Conservation (phyloP, 2,113 vertebrate genomes). For the Porphyrio hochstetteri region DNA sequence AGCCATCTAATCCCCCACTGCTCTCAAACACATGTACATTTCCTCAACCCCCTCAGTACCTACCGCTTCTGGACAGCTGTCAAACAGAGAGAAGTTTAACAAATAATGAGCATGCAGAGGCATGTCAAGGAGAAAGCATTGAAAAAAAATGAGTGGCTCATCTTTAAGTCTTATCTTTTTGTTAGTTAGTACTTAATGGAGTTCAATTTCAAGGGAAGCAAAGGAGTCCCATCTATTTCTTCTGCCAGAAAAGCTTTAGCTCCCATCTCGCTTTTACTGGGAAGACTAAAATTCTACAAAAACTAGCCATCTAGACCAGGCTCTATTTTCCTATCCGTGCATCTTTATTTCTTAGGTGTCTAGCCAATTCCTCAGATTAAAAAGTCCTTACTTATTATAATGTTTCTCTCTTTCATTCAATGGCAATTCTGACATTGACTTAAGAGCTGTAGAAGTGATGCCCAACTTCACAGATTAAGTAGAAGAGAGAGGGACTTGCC, state of each 20-base stretch:
- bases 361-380: background rate
- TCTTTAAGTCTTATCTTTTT: no score
- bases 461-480: background rate
- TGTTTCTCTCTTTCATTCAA: background rate
- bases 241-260: background rate
- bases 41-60: background rate
- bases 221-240: background rate
- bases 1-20: background rate
- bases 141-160: background rate
- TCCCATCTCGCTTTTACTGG: background rate
- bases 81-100: background rate
- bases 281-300: background rate
- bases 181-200: background rate
- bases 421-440: background rate
- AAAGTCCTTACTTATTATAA: background rate
- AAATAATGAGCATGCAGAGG: background rate
- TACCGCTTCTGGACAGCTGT: background rate
- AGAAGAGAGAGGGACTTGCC: background rate
- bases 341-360: background rate
- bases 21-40: background rate
- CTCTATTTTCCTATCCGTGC: background rate
- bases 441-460: background rate
- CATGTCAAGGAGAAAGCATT: background rate
- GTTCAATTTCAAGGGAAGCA: background rate
- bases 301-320: background rate